These are phyloP conservation scores for Solea senegalensis DNA, from an alignment of 2,113 vertebrate genomes.

Conservation along the genomic window DNA sequence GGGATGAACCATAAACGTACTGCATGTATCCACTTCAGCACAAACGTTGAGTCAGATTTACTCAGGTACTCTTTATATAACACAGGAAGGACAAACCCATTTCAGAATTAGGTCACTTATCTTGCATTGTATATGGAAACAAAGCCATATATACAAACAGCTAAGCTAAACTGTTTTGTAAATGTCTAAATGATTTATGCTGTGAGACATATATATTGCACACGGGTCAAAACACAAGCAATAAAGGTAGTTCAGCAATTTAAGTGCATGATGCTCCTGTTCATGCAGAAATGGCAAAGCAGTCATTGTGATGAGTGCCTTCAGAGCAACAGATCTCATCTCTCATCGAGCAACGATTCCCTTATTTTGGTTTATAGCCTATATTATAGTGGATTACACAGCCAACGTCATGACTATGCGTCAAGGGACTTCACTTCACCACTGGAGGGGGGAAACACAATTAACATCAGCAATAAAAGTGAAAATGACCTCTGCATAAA, in stretches of 20 bases:
- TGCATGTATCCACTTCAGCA: neutral
- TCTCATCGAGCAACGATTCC: neutral
- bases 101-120: neutral
- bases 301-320: slow-evolving; percentile 9
- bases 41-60: neutral
- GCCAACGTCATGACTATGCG: slow-evolving; percentile 38
- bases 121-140: neutral
- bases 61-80: neutral
- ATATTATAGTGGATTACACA: slow-evolving; percentile 26
- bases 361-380: slow-evolving; percentile 29
- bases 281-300: slow-evolving; percentile 5
- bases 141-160: neutral
- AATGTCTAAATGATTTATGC: slow-evolving; percentile 39
- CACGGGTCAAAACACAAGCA: slow-evolving; percentile 40
- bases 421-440: slow-evolving; percentile 43
- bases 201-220: slow-evolving; percentile 30
- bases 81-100: neutral
- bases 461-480: slow-evolving; percentile 52
- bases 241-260: slow-evolving; percentile 2
- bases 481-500: slow-evolving; percentile 64
- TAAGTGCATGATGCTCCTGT: neutral
- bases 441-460: slow-evolving; percentile 38
- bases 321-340: slow-evolving; percentile 51
- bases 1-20: neutral
- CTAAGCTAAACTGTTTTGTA: slow-evolving; percentile 8